phyloP scores from a whole-genome alignment of 1,140 invertebrate genomes.

The Pogonomyrmex californicus region DNA sequence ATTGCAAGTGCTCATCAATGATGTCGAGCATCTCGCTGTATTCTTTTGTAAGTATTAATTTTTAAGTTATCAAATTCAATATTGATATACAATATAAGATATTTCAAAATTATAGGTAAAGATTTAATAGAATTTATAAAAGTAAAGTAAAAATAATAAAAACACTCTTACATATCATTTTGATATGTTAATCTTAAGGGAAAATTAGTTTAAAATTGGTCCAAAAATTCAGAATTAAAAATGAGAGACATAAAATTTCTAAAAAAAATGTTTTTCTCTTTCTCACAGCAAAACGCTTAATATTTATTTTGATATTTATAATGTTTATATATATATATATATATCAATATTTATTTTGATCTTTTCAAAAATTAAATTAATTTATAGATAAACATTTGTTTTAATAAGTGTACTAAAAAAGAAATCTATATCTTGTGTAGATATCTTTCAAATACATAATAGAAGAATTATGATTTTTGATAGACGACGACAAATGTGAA shows the following conservation, averaged over 20 bases:
- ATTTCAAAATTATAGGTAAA: neutral
- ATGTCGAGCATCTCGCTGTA: constrained; percentile 96
- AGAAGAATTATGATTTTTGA: constrained; percentile 56
- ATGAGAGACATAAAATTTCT: constrained; percentile 1
- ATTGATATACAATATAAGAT: neutral
- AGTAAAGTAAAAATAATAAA: neutral
- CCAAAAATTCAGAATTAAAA: neutral
- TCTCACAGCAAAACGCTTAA: neutral
- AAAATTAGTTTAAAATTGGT: neutral
- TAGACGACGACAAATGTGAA: constrained; percentile 94
- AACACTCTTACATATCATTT: neutral
- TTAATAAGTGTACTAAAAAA: neutral
- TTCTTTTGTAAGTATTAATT: constrained; percentile 93
- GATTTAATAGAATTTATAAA: neutral
- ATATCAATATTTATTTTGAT: neutral
- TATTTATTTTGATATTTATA: too few species aligned
- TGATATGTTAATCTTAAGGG: neutral
- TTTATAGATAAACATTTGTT: constrained; percentile 26
- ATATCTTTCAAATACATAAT: constrained; percentile 38
- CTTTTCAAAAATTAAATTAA: neutral
- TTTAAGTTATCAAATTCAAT: constrained; percentile 4
- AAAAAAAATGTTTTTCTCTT: constrained; percentile 24
- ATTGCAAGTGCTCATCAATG: constrained; percentile 94
- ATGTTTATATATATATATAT: neutral
- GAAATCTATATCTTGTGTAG: neutral